A percentile compares a stretch with the other conserved stretches of the same genome.
phyloP scores from a whole-genome alignment of 2,888 invertebrate genomes.

The Oscheius onirici region DNA sequence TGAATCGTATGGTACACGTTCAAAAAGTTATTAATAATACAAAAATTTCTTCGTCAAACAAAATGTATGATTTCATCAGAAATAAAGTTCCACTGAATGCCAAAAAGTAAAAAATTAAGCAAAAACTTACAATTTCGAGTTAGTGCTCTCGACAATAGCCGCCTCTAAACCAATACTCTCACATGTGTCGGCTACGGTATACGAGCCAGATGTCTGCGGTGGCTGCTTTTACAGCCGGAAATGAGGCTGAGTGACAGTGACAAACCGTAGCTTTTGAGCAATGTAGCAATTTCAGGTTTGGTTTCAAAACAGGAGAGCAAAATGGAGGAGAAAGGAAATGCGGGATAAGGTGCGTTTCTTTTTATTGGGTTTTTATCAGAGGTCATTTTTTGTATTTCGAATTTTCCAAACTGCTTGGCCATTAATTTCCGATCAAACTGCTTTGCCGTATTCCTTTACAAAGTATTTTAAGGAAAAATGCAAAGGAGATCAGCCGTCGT shows the following conservation, averaged over 20 bases:
- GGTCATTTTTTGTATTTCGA: too few species aligned
- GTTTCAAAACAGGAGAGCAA: slow-evolving; percentile 63
- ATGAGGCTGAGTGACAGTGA: slow-evolving; percentile 22
- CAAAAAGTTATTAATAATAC: too few species aligned
- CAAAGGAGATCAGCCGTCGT: not conserved
- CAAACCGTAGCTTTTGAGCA: slow-evolving; percentile 5
- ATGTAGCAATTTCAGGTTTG: slow-evolving; percentile 50
- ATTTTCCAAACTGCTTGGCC: too few species aligned
- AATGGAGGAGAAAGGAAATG: slow-evolving; percentile 57
- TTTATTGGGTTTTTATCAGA: too few species aligned
- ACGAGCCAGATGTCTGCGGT: slow-evolving; percentile 28
- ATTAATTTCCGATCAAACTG: not conserved
- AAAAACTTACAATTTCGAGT: too few species aligned
- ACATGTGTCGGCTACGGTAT: slow-evolving; percentile 33
- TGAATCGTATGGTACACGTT: too few species aligned
- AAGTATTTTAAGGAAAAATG: slow-evolving; percentile 12
- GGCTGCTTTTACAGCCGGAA: slow-evolving; percentile 29
- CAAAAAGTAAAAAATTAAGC: too few species aligned
- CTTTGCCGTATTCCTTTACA: not conserved
- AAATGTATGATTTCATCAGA: too few species aligned
- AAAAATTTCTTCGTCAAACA: too few species aligned
- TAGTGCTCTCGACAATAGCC: not conserved
- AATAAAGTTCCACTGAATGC: too few species aligned
- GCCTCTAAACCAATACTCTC: not conserved
- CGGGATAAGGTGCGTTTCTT: slow-evolving; percentile 36